phyloP scores from a whole-genome alignment of 2,797 vertebrate species.

The Serranus cabrilla region DNA sequence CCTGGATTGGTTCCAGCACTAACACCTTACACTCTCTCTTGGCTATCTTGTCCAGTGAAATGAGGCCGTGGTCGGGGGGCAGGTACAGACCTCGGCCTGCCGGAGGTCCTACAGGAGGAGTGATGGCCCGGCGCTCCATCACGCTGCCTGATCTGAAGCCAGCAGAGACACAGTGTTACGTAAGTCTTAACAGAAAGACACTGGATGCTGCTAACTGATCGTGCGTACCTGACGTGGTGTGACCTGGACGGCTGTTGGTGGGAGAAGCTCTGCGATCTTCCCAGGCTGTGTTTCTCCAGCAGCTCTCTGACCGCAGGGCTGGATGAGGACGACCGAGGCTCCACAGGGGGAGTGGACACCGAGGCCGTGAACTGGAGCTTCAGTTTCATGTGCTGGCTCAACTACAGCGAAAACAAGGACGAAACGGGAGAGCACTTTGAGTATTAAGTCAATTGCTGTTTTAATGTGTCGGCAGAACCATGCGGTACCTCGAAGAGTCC shows the following conservation, averaged over 20 bases:
- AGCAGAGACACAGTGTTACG: not conserved
- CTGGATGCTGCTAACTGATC: not conserved
- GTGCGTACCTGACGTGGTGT: conserved; percentile 86
- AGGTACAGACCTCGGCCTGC: conserved; percentile 82
- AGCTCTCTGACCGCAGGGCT: conserved; percentile 86
- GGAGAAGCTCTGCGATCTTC: conserved; percentile 91
- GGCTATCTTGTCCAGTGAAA: conserved; percentile 91
- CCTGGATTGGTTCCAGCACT: conserved; percentile 80
- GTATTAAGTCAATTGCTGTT: not conserved
- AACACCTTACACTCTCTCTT: conserved; percentile 93
- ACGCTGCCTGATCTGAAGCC: conserved; percentile 87
- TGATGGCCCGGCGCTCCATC: conserved; percentile 87
- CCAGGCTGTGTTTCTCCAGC: conserved; percentile 84
- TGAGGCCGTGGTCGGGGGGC: conserved; percentile 80
- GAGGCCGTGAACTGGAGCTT: conserved; percentile 92
- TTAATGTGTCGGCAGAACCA: not conserved
- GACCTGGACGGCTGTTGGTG: conserved; percentile 87
- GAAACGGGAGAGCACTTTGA: not conserved
- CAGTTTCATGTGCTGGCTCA: conserved; percentile 93
- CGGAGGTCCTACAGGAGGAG: conserved; percentile 86
- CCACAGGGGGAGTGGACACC: conserved; percentile 82
- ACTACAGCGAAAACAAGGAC: conserved; percentile 59
- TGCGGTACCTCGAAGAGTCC: conserved; percentile 91
- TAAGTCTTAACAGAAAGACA: not conserved
- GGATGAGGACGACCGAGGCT: conserved; percentile 72